Conservation (phyloP, 2,888 invertebrate species). For the Tinea trinotella region DNA sequence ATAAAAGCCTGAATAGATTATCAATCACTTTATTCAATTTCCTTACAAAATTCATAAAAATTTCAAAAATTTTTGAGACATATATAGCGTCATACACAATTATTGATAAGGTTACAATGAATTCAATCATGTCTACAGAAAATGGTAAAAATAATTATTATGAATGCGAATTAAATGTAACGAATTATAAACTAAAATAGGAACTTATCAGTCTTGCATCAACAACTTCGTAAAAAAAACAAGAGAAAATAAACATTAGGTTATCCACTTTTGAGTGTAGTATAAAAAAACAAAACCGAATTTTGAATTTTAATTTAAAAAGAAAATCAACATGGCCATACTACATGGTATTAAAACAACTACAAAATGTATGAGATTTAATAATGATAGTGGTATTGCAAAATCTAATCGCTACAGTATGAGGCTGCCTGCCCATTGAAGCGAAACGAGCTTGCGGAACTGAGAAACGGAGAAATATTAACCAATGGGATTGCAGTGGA, state of each 20-base stretch:
- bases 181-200: constrained; percentile 71
- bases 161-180: constrained; percentile 60
- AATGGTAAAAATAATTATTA: constrained; percentile 44
- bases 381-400: background rate
- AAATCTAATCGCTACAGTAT: constrained; percentile 3
- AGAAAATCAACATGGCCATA: background rate
- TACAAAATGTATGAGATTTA: background rate
- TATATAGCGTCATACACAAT: constrained; percentile 68
- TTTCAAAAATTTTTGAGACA: constrained; percentile 67
- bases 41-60: constrained; percentile 71
- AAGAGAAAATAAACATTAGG: constrained; percentile 26
- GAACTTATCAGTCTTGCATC: constrained; percentile 67
- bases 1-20: constrained; percentile 34
- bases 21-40: constrained; percentile 69
- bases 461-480: too few relatives aligned
- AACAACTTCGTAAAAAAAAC: constrained; percentile 46
- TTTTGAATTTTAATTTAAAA: constrained; percentile 4
- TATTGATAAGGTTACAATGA: constrained; percentile 56
- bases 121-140: constrained; percentile 17
- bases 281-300: background rate
- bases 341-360: background rate
- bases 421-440: too few relatives aligned
- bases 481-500: too few relatives aligned
- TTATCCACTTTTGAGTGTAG: constrained; percentile 7
- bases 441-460: too few relatives aligned